These are phyloP conservation scores for Selene dorsalis DNA, from an alignment of 2,797 vertebrate genomes.

Conservation along the genomic window DNA sequence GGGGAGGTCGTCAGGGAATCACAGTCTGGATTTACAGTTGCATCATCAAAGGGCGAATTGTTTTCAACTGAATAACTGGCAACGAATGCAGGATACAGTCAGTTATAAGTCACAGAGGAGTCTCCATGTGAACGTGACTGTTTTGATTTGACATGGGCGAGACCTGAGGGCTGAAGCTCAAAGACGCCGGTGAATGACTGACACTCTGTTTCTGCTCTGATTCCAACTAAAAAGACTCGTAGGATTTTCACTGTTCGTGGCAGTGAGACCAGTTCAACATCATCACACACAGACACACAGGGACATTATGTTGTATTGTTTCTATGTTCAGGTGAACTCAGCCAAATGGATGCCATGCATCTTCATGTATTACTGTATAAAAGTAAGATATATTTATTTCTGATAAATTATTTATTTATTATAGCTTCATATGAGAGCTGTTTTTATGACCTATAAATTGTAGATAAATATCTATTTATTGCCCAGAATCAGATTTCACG, in stretches of 20 bases:
- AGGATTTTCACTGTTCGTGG: constrained; percentile 32
- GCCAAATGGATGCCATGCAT: constrained; percentile 86
- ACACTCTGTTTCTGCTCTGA: constrained; percentile 31
- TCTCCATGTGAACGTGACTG: constrained; percentile 31
- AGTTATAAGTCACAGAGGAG: constrained; percentile 26
- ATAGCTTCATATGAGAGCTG: constrained; percentile 80
- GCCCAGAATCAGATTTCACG: constrained; percentile 65
- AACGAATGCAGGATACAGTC: constrained; percentile 30
- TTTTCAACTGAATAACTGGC: constrained; percentile 38
- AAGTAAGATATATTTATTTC: constrained; percentile 87
- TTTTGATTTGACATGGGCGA: constrained; percentile 35
- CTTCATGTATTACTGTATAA: constrained; percentile 86
- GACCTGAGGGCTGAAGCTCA: constrained; percentile 41
- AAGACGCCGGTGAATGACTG: constrained; percentile 36
- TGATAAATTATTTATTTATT: constrained; percentile 90
- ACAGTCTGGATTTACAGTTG: constrained; percentile 50
- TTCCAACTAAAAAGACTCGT: constrained; percentile 24
- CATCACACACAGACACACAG: constrained; percentile 46
- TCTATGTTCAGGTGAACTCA: constrained; percentile 81
- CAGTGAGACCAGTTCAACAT: constrained; percentile 38
- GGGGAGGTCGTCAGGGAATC: constrained; percentile 46
- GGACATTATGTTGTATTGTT: constrained; percentile 51
- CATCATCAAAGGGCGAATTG: constrained; percentile 50
- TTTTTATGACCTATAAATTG: constrained; percentile 77
- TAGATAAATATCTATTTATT: constrained; percentile 84